Base-by-base conservation (phyloP, 1,140 invertebrate genomes). In the Camponotus vicinus region DNA sequence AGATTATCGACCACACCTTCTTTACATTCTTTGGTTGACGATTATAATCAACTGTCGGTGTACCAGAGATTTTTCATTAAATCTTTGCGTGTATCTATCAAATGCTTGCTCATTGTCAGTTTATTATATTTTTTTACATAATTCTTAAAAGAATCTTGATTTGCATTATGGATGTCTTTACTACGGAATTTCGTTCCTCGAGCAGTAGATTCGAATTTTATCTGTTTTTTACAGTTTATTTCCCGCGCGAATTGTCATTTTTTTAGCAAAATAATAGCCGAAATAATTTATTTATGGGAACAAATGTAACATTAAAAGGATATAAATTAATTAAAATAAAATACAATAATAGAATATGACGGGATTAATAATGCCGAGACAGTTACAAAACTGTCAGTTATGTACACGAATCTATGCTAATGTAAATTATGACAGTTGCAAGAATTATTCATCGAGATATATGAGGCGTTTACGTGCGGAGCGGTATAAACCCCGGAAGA, bases 21-120 rank as follows among this genome's bases (percentile, higher is more conserved):
- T 83, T 89, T 89, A 86, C 69, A 89, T 86, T 85, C 79, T 83
- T 83, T n/a, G 55, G 69, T 61, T 73, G 79, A 73, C 79, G 79
- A 83, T 73, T 71, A 83, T 73, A 83, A 80, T 61, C 79, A 83
- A 83, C 79, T 83, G 66, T 66, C 40, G 55, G 67, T 83, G 32
- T 83, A 59, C 21, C 15, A 40, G 67, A 52, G 5, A 71, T 69
- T 82, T 83, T 69, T 49, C 79, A 67, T 40, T 42, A 45, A 82
- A 82, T 71, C 27, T 32, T 42, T 73, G 40, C 40, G 27, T 63
- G 69, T 73, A 83, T 73, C 69, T 73, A 27, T 45, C 55, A 21
- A 52, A 70, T 37, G 55, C 3, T 61, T 11, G 40, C 7, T 73
- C 69, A 37, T 69, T 77, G 89, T 88, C 61, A 86, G 27, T 71